Base-by-base conservation (phyloP, 2,888 invertebrate species). In the Magallana nippona region DNA sequence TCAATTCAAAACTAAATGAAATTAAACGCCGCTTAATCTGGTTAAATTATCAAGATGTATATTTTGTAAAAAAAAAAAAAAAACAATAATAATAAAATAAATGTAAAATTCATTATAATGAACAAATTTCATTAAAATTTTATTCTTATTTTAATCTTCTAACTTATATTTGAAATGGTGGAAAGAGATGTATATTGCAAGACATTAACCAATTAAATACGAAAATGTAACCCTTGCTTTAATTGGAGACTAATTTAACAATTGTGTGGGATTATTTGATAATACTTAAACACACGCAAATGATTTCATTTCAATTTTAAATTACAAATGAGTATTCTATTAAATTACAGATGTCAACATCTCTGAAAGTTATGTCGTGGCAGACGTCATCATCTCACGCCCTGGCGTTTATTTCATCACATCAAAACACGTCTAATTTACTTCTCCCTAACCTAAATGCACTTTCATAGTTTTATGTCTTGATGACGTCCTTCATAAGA, bases 291-390 rank as follows among this genome's bases (percentile, higher is more conserved):
- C 71, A 71, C 11, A 27, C 22, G 27, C 32, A 27, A 71, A 71
- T 71, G 13, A 71, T 71, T 60, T 60, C 60, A 60, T 60, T 71
- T 71, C 71, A 71, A 71, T 71, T 71, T 71, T 27, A 13, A 32
- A 71, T 71, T 71, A 71, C 71, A 71, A 71, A 71, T 71, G 22
- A 71, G 22, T 71, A 27, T 71, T 71, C 71, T 71, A 71, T 32
- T 71, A 32, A 27, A 71, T 71, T 27, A 27, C 71, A 71, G 10
- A 71, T 71, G 71, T 22, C 71, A 71, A 71, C 10, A 32, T 27
- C 15, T 71, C 32, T 71, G 71, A 71, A 71, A 32, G 22, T 71
- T 71, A 71, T 71, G 32, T 71, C 71, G 13, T 71, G 5, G 11
- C 10, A 8, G 8, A 44, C 15, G 27, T 71, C 32, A 22, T 15